These are phyloP conservation scores for Darevskia nairensis DNA, from an alignment of 2,797 vertebrate species.

Conservation along the genomic window DNA sequence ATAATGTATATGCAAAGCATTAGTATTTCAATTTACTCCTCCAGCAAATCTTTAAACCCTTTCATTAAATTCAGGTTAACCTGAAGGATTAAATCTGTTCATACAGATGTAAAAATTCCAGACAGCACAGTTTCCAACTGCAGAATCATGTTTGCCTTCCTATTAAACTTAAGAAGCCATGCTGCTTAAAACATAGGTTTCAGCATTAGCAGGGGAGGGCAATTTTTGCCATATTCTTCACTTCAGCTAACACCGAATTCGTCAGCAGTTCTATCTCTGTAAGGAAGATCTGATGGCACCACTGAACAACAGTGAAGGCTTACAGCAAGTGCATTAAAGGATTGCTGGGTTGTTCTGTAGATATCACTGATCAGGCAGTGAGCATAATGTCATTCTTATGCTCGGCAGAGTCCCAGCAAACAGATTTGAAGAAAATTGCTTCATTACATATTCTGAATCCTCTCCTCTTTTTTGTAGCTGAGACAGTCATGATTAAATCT, in stretches of 20 bases:
- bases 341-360: constrained; percentile 27
- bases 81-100: neutral
- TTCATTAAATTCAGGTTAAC: neutral
- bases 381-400: constrained; percentile 16
- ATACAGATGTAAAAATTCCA: constrained; percentile 22
- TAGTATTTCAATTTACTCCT: neutral
- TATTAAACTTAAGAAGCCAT: neutral
- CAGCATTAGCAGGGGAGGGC: neutral
- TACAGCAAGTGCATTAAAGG: neutral
- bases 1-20: no score
- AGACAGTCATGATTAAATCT: constrained; percentile 26
- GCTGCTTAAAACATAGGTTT: neutral
- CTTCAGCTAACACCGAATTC: neutral
- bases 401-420: constrained; percentile 6
- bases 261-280: neutral
- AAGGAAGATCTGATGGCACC: neutral
- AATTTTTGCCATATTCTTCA: neutral
- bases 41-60: neutral
- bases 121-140: neutral
- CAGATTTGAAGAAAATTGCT: constrained; percentile 35
- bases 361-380: constrained; percentile 13
- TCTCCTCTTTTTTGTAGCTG: constrained; percentile 16
- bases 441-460: constrained; percentile 37
- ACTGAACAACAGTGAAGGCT: neutral
- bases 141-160: neutral